phyloP scores from a whole-genome alignment of 2,888 invertebrate genomes.

The Caenorhabditis angaria region DNA sequence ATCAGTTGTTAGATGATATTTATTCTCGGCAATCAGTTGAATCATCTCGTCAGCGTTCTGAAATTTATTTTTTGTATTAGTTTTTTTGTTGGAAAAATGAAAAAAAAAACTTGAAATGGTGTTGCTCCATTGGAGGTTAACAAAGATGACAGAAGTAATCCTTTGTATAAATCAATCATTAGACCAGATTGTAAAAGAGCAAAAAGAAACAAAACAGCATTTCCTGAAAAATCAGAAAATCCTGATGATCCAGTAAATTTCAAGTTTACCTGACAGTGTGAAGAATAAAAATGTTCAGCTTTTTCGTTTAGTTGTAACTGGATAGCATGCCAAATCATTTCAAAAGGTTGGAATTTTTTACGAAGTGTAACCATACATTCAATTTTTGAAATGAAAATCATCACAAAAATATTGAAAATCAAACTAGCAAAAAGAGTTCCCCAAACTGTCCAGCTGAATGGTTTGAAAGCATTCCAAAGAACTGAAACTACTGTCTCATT shows the following conservation, averaged over 20 bases:
- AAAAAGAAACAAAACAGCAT: conserved; percentile 45
- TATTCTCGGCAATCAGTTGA: conserved; percentile 41
- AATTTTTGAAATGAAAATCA: conserved; percentile 46
- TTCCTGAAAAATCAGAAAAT: background rate
- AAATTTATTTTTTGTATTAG: background rate
- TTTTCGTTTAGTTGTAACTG: conserved; percentile 62
- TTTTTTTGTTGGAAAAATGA: background rate
- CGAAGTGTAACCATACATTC: conserved; percentile 50
- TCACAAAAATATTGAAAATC: conserved; percentile 24
- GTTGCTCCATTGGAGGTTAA: conserved; percentile 44
- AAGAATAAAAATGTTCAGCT: conserved; percentile 49
- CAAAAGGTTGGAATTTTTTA: conserved; percentile 47
- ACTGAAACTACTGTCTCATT: conserved; percentile 42
- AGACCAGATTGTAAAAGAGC: conserved; percentile 53
- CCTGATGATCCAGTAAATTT: conserved; percentile 30
- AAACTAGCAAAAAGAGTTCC: conserved; percentile 45
- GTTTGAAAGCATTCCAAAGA: conserved; percentile 64
- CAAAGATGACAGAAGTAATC: conserved; percentile 44
- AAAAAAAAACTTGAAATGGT: conserved; percentile 42
- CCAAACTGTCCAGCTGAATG: conserved; percentile 56
- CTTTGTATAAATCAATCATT: conserved; percentile 48
- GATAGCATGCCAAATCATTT: conserved; percentile 61
- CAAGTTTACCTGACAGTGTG: conserved; percentile 46
- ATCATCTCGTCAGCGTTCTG: conserved; percentile 49
- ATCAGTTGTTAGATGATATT: conserved; percentile 54